Conservation (phyloP, 2,888 invertebrate species). For the Mythimna pallens region DNA sequence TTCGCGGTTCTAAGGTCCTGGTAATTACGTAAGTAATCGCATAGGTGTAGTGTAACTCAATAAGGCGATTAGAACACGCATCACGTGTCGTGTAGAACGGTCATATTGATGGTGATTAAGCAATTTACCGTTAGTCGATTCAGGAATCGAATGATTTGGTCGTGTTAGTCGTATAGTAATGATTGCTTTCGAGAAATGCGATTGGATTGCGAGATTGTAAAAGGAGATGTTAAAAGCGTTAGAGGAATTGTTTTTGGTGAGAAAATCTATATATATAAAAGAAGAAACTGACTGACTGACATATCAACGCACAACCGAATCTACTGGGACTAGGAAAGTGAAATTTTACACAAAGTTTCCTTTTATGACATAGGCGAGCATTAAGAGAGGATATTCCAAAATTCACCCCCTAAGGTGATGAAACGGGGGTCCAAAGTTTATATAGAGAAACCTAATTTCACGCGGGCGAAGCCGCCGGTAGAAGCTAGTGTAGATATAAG, state of each 20-base stretch:
- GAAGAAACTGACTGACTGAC: too few species aligned
- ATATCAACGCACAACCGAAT: too few species aligned
- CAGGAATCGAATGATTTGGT: constrained; percentile 47
- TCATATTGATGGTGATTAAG: constrained; percentile 61
- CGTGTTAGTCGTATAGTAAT: constrained; percentile 45
- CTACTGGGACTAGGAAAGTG: too few species aligned
- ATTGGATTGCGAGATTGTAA: constrained; percentile 45
- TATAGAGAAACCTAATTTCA: too few species aligned
- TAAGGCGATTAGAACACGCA: constrained; percentile 72
- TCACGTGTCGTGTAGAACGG: constrained; percentile 67
- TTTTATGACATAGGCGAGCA: too few species aligned
- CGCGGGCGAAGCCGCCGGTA: too few species aligned
- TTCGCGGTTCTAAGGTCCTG: constrained; percentile 58
- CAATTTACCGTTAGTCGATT: constrained; percentile 59
- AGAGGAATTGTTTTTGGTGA: constrained; percentile 1
- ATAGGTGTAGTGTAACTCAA: constrained; percentile 70
- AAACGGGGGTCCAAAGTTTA: too few species aligned
- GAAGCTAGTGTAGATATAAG: too few species aligned
- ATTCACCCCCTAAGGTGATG: too few species aligned
- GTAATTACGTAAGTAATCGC: constrained; percentile 71
- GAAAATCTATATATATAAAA: too few species aligned
- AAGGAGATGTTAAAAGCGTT: constrained; percentile 9
- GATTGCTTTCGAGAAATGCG: constrained; percentile 33
- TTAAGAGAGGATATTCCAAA: too few species aligned
- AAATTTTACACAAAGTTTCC: too few species aligned